Evolutionary conservation across 2,113 vertebrate species (phyloP).

Genomic region (Tachuris rubrigastra): DNA sequence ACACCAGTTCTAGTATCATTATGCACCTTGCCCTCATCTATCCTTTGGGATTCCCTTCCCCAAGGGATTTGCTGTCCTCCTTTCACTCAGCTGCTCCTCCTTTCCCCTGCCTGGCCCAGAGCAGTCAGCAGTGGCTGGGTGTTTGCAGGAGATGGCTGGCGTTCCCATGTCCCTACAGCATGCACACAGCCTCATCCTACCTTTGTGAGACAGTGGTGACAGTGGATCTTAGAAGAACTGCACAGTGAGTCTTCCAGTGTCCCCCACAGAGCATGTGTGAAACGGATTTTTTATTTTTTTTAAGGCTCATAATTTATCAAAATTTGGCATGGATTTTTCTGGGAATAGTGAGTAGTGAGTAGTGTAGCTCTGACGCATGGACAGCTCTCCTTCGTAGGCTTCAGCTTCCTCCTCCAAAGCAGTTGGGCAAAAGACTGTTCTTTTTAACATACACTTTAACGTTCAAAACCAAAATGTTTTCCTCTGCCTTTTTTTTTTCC

Average conservation of each 20-base stretch:
- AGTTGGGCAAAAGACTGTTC: not conserved
- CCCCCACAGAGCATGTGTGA: not conserved
- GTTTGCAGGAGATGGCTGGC: not conserved
- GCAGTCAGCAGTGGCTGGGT: rapidly evolving
- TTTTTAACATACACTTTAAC: not conserved
- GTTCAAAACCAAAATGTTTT: not conserved
- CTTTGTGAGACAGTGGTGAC: not conserved
- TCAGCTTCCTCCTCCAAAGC: not conserved
- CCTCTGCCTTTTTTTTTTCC: not conserved
- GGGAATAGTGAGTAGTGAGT: not conserved
- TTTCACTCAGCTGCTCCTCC: not conserved
- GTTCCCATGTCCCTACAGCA: not conserved
- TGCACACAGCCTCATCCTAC: not conserved
- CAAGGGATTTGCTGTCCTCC: not conserved
- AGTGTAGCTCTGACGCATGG: not conserved
- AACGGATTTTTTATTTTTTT: not conserved
- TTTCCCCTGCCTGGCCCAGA: not conserved
- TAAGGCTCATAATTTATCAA: not conserved
- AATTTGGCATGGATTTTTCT: not conserved
- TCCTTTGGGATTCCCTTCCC: not conserved
- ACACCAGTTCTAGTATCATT: not conserved
- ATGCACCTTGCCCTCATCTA: not conserved
- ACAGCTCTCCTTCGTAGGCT: not conserved
- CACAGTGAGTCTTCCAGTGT: not conserved
- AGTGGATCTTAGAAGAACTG: not conserved